Base-by-base conservation (phyloP, 2,113 vertebrate species). In the Callipepla californica region DNA sequence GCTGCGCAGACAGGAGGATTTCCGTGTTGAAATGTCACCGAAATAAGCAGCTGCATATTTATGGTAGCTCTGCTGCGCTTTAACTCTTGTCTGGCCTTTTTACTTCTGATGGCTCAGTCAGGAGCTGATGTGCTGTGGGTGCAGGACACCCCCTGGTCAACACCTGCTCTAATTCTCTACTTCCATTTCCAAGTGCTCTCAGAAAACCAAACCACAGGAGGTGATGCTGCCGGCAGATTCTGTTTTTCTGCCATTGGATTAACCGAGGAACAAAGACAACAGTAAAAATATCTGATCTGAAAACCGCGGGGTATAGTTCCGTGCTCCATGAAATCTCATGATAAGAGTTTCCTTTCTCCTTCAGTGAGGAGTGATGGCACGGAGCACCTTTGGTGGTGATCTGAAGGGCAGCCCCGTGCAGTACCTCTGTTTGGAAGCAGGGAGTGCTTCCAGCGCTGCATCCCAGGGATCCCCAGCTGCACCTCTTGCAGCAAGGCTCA, bases 401-500 rank as follows among this genome's bases (percentile, higher is more conserved):
- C 53, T 7, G 11, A 40, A 51, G 34, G 44, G 53, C 47, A 42
- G 21, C 42, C 38, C 69, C 76, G 15, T 20, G 45, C 68, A 87
- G 58, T 17, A 4, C 4, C 87, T 63, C 80, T 70, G 13, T 7
- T 51, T 59, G 77, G 90, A 65, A 72, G 57, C 50, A 1, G 13
- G 7, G 34, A 73, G 55, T 48, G 48, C 40, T 76, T 50, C 69
- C 61, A 62, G 5, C 1, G 16, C n/a, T 30, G n/a, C 34, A 0
- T 32, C 74, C 63, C 63, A 18, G 61, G n/a, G 48, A 74, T 32
- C 5, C 22, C 58, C 30, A 11, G 77, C 48, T 38, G 40, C 80
- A 51, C 47, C 67, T 85, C 86, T 79, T 59, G 22, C 67, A 93
- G 67, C 57, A 76, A 59, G 82, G 21, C 40, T 77, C n/a, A 47